Base-by-base conservation (phyloP, 2,888 invertebrate species). In the Drosophila seclusa region DNA sequence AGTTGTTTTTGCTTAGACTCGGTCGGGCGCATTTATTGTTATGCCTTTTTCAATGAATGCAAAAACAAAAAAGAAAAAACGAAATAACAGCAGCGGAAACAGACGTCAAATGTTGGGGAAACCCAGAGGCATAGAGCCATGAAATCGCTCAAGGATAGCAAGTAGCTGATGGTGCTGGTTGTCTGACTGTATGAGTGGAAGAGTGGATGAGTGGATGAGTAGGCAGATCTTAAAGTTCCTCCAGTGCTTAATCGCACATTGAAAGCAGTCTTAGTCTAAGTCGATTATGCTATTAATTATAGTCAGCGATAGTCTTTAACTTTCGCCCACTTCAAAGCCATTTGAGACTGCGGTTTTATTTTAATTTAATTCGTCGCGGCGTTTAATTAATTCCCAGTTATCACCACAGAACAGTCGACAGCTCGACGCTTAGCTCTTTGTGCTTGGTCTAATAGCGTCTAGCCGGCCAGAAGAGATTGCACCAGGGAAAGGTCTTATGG, bases 331-430 rank as follows among this genome's bases (percentile, higher is more conserved):
- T 52, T 36, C 24, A 50, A 59, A 48, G 65, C 52, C 66, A 68
- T 68, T 67, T 59, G 70, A 54, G 64, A 64, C 62, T 74, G 80
- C 48, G 80, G 73, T 64, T 67, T 76, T 69, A 72, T 76, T 86
- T 83, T 76, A 86, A 81, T 78, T 84, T 81, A 73, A 86, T 79
- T 76, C 75, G 71, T 55, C 69, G 69, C 76, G 75, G 76, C 85
- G 83, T 91, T 91, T 90, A 91, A 92, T 92, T 92, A 91, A 92
- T 92, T 92, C 84, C 80, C 84, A 87, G 89, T 90, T 92, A 91
- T 91, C 90, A 83, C 85, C 89, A 67, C 87, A 73, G 64, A 74
- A 45, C 73, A 77, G 77, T 67, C 76, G 82, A 81, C 85, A 76
- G 75, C 65, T 76, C 72, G 67, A 62, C 78, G 76, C 66, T 57